Percentiles rank a stretch among this genome's conserved stretches.
Evolutionary conservation across 2,113 vertebrate genomes (phyloP).

Genomic region (Petrocephalus zakoni): DNA sequence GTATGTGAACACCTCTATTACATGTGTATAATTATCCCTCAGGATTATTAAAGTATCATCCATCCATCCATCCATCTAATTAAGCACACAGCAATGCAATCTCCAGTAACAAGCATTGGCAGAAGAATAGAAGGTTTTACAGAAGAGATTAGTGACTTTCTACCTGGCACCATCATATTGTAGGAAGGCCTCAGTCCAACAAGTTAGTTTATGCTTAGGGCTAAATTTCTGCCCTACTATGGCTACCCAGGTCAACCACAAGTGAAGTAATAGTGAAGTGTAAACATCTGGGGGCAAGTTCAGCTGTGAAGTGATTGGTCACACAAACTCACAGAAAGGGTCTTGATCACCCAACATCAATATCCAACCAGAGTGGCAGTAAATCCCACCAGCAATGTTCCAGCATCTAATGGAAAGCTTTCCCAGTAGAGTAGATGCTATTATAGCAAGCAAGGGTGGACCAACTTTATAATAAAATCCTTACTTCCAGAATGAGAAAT

Average conservation of each 20-base stretch:
- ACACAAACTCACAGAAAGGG: too few species aligned
- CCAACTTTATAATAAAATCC: background rate
- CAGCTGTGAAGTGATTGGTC: background rate
- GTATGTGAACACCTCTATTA: too few species aligned
- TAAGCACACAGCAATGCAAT: too few species aligned
- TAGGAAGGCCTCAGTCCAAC: background rate
- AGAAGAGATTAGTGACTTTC: too few species aligned
- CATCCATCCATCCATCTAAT: too few species aligned
- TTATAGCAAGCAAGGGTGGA: background rate
- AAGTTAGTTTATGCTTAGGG: background rate
- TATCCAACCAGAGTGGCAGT: too few species aligned
- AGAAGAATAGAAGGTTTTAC: too few species aligned
- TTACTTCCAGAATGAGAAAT: background rate
- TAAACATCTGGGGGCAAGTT: background rate
- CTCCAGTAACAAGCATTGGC: too few species aligned
- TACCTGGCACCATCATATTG: background rate
- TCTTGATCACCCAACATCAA: too few species aligned
- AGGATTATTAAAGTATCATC: too few species aligned
- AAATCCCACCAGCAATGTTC: background rate
- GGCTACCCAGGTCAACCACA: background rate
- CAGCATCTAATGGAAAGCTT: background rate
- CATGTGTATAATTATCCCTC: too few species aligned
- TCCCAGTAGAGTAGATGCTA: background rate
- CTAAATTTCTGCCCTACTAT: background rate
- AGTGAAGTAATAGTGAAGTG: background rate